phyloP scores from a whole-genome alignment of 2,113 vertebrate genomes.

The Danionella cerebrum region DNA sequence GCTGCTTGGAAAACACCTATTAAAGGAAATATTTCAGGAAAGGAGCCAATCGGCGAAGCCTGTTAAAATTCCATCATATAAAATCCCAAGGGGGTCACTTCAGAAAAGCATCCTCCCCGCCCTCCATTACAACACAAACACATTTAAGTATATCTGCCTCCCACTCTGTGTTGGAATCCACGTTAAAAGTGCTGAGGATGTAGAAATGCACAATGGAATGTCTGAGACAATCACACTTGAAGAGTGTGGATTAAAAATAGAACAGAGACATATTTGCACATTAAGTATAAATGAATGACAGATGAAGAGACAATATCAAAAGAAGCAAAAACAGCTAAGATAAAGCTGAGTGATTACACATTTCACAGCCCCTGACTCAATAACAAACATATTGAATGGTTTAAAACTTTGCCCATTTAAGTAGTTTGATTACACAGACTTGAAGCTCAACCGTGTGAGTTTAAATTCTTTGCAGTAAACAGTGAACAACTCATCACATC shows the following conservation, averaged over 20 bases:
- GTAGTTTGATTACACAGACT: too few species aligned
- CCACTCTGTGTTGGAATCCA: background rate
- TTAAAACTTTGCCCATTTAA: too few species aligned
- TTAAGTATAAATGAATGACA: background rate
- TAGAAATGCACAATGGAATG: conserved; percentile 1
- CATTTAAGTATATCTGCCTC: background rate
- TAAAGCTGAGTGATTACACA: background rate
- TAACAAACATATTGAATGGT: too few species aligned
- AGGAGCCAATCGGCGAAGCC: conserved; percentile 32
- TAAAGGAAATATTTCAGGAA: conserved; percentile 40
- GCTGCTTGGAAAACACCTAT: conserved; percentile 36
- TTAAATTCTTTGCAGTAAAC: too few species aligned
- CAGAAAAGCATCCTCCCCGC: background rate
- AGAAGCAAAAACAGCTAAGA: background rate
- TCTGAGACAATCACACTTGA: background rate
- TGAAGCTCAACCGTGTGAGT: too few species aligned
- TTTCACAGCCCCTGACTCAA: too few species aligned
- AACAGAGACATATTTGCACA: background rate
- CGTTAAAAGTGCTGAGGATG: conserved; percentile 2
- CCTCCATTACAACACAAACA: background rate
- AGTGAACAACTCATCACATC: too few species aligned
- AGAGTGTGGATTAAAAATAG: background rate
- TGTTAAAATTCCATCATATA: conserved; percentile 39
- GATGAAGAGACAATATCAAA: background rate
- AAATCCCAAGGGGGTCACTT: conserved; percentile 2